Base-by-base conservation (phyloP, 2,113 vertebrate species). In the Neolamprologus falcicula region DNA sequence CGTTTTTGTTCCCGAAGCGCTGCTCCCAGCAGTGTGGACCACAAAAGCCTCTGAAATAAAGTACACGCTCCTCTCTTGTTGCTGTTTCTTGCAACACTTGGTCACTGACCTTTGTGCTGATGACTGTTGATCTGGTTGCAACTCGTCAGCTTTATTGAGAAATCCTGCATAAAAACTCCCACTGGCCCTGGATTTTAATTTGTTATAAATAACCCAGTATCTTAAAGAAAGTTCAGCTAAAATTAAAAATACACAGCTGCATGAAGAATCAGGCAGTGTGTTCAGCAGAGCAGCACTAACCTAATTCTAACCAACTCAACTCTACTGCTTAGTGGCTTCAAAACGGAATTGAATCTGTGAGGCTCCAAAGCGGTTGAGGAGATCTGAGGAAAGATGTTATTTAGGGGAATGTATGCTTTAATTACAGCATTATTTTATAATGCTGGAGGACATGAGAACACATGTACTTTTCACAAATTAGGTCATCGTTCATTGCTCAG, bases 81-180 rank as follows among this genome's bases (percentile, higher is more conserved):
- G 16, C 40, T 0, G 13, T 47, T 55, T 83, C 80, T 92, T 92
- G 84, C 83, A 33, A 82, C 90, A 95, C 81, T 82, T 73, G 21
- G 35, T 86, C 19, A 55, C 19, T 95, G 94, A 96, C 93, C 95
- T 95, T 93, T 95, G 93, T 47, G 79, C 94, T 86, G 55, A 82
- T 94, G 88, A 94, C 93, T 90, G 53, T 28, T 93, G 85, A 57
- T 47, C 87, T 53, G 40, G 54, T 83, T 84, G 54, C 59, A 53
- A 80, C 21, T 35, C 3, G 1, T 83, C 90, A 87, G 53, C 80
- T 88, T 71, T 85, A 90, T 96, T 95, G 95, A 50, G 93, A 71
- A 94, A 94, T 37, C 61, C 37, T 80, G 28, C 52, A 24, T 50
- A 37, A 59, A 82, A 82, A 83, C 83, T 68, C 83, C 84, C 81